phyloP scores from a whole-genome alignment of 2,113 vertebrate species.

The Anas platyrhynchos region DNA sequence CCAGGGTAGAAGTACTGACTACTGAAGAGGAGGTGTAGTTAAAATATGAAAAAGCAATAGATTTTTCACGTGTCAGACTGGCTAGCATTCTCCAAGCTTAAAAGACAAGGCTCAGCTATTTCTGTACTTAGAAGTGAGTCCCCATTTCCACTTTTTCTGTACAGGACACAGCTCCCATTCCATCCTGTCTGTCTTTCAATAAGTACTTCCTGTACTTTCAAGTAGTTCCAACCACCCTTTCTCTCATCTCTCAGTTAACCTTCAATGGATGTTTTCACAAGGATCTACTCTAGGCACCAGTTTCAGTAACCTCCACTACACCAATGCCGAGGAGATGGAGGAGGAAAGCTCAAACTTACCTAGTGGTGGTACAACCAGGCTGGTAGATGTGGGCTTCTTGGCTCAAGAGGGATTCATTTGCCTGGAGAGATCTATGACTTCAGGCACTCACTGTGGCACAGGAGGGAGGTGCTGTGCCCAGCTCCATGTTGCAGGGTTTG shows the following conservation, averaged over 20 bases:
- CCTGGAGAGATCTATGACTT: not conserved
- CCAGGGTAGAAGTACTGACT: constrained; percentile 19
- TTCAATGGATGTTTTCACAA: not conserved
- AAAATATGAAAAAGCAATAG: constrained; percentile 17
- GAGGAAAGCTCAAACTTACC: not conserved
- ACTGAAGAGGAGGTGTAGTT: constrained; percentile 2
- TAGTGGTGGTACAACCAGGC: not conserved
- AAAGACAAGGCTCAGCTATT: not conserved
- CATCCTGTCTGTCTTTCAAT: not conserved
- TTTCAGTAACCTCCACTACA: not conserved
- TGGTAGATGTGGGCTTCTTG: not conserved
- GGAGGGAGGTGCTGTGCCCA: not conserved
- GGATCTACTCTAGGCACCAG: not conserved
- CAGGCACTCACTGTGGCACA: not conserved
- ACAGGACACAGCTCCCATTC: not conserved
- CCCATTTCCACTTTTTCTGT: not conserved
- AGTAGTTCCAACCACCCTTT: not conserved
- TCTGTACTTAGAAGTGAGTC: not conserved
- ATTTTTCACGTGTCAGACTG: not conserved
- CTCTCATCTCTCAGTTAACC: not conserved
- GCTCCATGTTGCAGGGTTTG: not conserved
- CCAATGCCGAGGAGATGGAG: rapidly evolving
- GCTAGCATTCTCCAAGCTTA: not conserved
- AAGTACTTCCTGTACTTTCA: not conserved
- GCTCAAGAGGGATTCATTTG: not conserved